Evolutionary conservation across 2,797 vertebrate genomes (phyloP).

Genomic region (Diceros bicornis): DNA sequence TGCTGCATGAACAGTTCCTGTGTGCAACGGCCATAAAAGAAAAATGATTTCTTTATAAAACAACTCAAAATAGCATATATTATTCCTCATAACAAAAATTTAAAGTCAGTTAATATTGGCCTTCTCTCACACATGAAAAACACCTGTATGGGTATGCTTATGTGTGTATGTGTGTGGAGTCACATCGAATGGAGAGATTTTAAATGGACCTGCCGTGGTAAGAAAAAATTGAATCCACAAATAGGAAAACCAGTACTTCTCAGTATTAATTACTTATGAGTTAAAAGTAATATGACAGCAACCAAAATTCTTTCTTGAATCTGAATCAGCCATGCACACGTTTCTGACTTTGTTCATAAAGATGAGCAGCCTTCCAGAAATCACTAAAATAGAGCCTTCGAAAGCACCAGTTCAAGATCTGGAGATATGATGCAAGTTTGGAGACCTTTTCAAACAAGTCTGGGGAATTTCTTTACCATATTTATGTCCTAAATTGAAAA

Average conservation of each 20-base stretch:
- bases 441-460: constrained; percentile 4
- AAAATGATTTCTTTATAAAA: constrained; percentile 25
- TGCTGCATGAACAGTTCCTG: not conserved
- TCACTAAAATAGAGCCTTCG: not conserved
- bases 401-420: constrained; percentile 40
- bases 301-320: not conserved
- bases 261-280: constrained; percentile 5
- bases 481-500: not conserved
- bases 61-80: not conserved
- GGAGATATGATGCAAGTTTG: not conserved
- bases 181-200: not conserved
- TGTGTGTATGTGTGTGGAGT: not conserved
- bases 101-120: not conserved
- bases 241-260: not conserved
- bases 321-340: not conserved
- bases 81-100: not conserved
- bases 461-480: not conserved
- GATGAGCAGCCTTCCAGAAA: not conserved
- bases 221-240: not conserved
- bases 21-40: not conserved
- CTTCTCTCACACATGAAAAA: constrained; percentile 4
- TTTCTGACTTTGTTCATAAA: constrained; percentile 41
- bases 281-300: constrained; percentile 42
- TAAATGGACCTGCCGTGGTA: not conserved
- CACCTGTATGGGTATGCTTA: not conserved